These are phyloP conservation scores for Aplodontia rufa DNA, from an alignment of 2,113 vertebrate species.

Conservation along the genomic window DNA sequence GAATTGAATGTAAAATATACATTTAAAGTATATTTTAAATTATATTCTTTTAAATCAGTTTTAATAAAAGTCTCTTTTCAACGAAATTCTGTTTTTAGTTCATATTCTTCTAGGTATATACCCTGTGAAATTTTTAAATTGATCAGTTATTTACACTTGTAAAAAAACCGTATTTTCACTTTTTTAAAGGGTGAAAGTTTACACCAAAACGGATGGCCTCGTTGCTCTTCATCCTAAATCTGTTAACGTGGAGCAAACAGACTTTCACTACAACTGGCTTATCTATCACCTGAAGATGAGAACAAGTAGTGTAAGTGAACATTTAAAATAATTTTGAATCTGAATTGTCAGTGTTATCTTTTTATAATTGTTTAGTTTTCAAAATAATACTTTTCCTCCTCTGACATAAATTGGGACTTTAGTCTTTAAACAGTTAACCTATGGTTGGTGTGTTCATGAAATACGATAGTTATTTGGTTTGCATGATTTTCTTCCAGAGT, in stretches of 20 bases:
- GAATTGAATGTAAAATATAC: background rate
- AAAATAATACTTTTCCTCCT: background rate
- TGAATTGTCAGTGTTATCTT: background rate
- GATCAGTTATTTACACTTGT: slow-evolving; percentile 45
- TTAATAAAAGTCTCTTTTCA: background rate
- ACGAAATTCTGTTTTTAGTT: slow-evolving; percentile 30
- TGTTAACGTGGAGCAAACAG: slow-evolving; percentile 93
- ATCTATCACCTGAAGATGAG: slow-evolving; percentile 99
- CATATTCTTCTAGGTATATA: background rate
- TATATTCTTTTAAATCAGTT: slow-evolving; percentile 6
- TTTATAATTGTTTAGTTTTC: background rate
- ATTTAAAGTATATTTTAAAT: background rate
- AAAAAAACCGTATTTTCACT: slow-evolving; percentile 32
- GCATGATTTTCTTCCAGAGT: background rate
- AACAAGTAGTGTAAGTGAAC: slow-evolving; percentile 93
- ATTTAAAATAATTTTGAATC: background rate
- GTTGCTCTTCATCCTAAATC: slow-evolving; percentile 98
- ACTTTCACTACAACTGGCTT: slow-evolving; percentile 96
- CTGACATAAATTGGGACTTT: background rate
- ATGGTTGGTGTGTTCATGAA: slow-evolving; percentile 7
- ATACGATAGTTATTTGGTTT: background rate
- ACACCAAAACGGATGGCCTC: slow-evolving; percentile 94
- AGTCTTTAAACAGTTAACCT: background rate
- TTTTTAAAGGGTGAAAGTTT: slow-evolving; percentile 91
- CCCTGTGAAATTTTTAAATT: background rate